phyloP scores from a whole-genome alignment of 92 coral and sea anemone species.

The Pocillopora meandrina region DNA sequence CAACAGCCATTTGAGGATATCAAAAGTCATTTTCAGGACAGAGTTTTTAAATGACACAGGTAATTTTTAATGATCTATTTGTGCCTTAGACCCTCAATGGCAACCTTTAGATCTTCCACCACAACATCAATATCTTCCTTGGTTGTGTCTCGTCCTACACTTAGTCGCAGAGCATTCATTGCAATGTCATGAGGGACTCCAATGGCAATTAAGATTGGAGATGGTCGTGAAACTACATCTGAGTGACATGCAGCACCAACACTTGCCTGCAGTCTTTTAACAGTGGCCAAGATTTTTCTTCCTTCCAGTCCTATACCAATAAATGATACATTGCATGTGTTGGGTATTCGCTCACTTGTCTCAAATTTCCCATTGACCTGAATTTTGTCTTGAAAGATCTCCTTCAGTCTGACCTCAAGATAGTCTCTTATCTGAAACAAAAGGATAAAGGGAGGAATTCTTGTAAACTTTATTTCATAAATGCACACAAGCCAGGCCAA shows the following conservation, averaged over 20 bases:
- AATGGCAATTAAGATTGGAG: slow-evolving; percentile 87
- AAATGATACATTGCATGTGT: slow-evolving; percentile 94
- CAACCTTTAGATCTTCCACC: slow-evolving; percentile 70
- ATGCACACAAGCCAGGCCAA: no score
- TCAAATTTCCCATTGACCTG: slow-evolving; percentile 92
- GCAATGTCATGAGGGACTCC: slow-evolving; percentile 90
- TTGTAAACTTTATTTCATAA: no score
- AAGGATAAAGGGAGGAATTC: background rate
- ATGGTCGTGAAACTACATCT: slow-evolving; percentile 74
- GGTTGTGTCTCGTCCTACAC: slow-evolving; percentile 92
- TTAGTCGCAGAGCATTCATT: slow-evolving; percentile 88
- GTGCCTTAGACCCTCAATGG: slow-evolving; percentile 56
- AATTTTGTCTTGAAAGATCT: slow-evolving; percentile 69
- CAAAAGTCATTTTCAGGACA: no score
- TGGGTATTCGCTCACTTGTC: slow-evolving; percentile 86
- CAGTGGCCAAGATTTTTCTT: slow-evolving; percentile 58
- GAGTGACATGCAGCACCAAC: slow-evolving; percentile 99
- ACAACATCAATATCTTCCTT: slow-evolving; percentile 72
- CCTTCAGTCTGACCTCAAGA: slow-evolving; percentile 74
- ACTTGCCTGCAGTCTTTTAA: slow-evolving; percentile 80
- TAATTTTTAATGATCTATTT: background rate
- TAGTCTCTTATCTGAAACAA: slow-evolving; percentile 81
- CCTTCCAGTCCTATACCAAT: slow-evolving; percentile 82
- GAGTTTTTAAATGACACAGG: no score
- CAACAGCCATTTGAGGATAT: no score